Evolutionary conservation across 2,113 vertebrate genomes (phyloP).

Genomic region (Eulacestoma nigropectus): DNA sequence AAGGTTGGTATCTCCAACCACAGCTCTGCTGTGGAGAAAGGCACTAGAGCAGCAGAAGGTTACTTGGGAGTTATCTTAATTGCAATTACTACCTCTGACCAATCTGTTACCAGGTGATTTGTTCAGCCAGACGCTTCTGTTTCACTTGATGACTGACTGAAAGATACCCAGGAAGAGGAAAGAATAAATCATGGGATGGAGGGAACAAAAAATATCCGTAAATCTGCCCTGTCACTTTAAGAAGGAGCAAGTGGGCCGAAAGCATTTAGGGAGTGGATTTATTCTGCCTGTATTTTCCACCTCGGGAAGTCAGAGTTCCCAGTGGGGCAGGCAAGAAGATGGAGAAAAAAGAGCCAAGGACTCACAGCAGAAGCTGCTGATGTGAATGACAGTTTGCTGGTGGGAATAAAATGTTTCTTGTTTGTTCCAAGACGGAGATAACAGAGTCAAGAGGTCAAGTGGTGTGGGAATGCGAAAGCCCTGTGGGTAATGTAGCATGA

Average conservation of each 20-base stretch:
- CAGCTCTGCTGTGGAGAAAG: neutral
- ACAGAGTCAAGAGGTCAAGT: slow-evolving; percentile 69
- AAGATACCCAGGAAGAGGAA: neutral
- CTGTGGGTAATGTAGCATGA: slow-evolving; percentile 57
- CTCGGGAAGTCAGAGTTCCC: neutral
- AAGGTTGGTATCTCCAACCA: neutral
- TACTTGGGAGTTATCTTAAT: neutral
- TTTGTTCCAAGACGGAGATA: slow-evolving; percentile 65
- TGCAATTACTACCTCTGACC: neutral
- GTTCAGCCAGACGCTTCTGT: neutral
- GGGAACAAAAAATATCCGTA: neutral
- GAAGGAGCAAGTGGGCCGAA: neutral
- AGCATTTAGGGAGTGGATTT: neutral
- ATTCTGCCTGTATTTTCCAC: neutral
- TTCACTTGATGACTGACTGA: neutral
- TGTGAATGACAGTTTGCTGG: slow-evolving; percentile 56
- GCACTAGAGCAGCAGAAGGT: neutral
- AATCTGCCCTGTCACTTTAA: slow-evolving; percentile 24
- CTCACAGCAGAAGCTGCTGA: slow-evolving; percentile 32
- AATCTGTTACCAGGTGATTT: neutral
- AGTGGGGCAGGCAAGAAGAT: neutral
- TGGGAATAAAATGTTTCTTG: slow-evolving; percentile 66
- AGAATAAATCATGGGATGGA: neutral
- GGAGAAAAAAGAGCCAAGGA: neutral
- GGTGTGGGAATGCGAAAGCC: slow-evolving; percentile 45